Base-by-base conservation (phyloP, 2,113 vertebrate genomes). In the Tringa solitaria region DNA sequence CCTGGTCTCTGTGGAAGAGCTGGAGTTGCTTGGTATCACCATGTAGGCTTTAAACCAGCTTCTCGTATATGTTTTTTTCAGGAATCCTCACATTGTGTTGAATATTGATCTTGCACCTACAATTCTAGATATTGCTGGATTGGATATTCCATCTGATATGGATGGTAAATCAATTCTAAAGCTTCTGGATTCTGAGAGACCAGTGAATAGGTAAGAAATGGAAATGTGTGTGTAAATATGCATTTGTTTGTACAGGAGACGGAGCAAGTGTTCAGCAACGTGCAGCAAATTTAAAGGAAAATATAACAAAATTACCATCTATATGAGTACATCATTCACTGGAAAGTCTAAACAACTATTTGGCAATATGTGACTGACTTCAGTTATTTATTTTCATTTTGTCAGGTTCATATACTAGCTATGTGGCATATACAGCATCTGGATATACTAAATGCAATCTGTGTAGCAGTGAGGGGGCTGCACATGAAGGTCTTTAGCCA, bases 91-190 rank as follows among this genome's bases (percentile, higher is more conserved):
- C 90, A 98, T 99, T 32, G 99, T 99, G 76, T 96, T 99, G 89
- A 99, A 99, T 96, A 98, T 99, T 37, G 99, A 99, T 97, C 98
- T 99, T 10, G 99, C 99, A 12, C 99, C 99, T 37, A 99, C 99
- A 78, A 97, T 99, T 96, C 98, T 99, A 96, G 99, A 99, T 97
- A 99, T 99, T 89, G 99, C 99, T 4, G 99, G 99, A 10, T 96
- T 99, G 92, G 99, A 99, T 95, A 98, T 99, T 90, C 99, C 99
- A 1, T 94, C 98, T 23, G 99, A 99, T 72, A 99, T 99, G 99
- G 99, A 99, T 18, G 99, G 99, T 67, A 99, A 99, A 93, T 99
- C 99, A 21, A 99, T 99, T 97, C 98, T 99, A n/a, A 99, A 99
- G 80, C 97, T 99, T 54, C 96, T 99, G 95, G 99, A 99, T 92